Evolutionary conservation across 1,140 invertebrate genomes (phyloP).

Genomic region (Lepidurus couesii): DNA sequence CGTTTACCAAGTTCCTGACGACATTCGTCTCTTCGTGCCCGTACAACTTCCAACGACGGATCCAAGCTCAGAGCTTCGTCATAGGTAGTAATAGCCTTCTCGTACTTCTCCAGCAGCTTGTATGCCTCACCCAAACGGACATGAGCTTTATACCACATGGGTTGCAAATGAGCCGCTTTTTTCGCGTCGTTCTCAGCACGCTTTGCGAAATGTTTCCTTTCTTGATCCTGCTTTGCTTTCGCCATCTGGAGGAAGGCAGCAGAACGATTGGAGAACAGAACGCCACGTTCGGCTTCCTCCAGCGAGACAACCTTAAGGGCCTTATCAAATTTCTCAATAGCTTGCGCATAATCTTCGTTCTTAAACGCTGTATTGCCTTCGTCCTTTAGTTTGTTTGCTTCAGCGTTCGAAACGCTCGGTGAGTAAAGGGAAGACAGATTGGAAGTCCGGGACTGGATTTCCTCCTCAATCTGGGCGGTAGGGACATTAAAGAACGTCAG

Average conservation of each 20-base stretch:
- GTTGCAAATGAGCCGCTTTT: not conserved
- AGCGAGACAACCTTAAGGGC: not conserved
- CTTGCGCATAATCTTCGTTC: not conserved
- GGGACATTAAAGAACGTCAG: not conserved
- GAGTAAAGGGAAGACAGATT: not conserved
- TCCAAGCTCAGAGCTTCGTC: not conserved
- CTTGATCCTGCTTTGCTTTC: not conserved
- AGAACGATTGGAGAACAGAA: not conserved
- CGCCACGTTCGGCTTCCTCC: not conserved
- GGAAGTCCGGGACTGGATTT: not conserved
- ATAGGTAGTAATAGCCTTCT: not conserved
- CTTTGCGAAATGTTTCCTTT: not conserved
- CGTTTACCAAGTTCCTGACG: not conserved
- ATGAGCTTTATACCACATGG: not conserved
- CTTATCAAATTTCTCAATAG: not conserved
- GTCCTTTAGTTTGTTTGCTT: not conserved
- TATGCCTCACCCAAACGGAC: not conserved
- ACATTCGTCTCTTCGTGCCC: not conserved
- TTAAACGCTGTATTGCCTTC: not conserved
- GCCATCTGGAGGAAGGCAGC: not conserved
- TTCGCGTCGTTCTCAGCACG: not conserved
- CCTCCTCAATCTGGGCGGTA: not conserved
- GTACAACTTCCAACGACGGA: not conserved
- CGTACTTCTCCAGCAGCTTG: not conserved
- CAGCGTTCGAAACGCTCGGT: not conserved